Percentiles rank a stretch among this genome's conserved stretches.
phyloP scores from a whole-genome alignment of 2,888 invertebrate species.

The Rhingia campestris region DNA sequence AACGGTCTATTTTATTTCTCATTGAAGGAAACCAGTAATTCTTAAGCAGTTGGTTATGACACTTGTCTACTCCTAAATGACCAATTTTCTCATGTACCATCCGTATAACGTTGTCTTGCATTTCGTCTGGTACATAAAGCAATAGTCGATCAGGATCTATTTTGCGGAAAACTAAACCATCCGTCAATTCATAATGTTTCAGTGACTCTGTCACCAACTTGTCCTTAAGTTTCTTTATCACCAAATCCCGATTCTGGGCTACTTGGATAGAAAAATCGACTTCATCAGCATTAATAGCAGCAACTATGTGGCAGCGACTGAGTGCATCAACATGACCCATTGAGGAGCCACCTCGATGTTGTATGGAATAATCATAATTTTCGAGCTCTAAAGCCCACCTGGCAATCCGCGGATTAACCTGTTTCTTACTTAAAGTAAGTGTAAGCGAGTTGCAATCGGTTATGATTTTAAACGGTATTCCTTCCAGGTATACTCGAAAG shows the following conservation, averaged over 20 bases:
- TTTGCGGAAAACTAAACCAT: too few species aligned
- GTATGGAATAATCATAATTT: slow-evolving; percentile 52
- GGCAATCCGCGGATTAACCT: slow-evolving; percentile 23
- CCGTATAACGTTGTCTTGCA: too few species aligned
- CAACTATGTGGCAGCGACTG: slow-evolving; percentile 23
- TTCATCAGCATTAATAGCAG: slow-evolving; percentile 3
- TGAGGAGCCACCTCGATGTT: slow-evolving; percentile 20
- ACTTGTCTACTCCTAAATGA: too few species aligned
- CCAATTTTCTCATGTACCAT: too few species aligned
- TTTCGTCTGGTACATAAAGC: too few species aligned
- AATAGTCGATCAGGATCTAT: too few species aligned
- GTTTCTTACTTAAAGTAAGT: slow-evolving; percentile 14
- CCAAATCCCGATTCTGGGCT: slow-evolving; percentile 30
- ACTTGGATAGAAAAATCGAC: slow-evolving; percentile 55
- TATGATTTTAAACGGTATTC: slow-evolving; percentile 25
- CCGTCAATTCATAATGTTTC: too few species aligned
- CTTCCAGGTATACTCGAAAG: slow-evolving; percentile 25
- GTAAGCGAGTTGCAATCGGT: slow-evolving; percentile 30
- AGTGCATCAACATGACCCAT: slow-evolving; percentile 54
- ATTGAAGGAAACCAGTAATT: slow-evolving; percentile 62
- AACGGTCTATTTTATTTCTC: slow-evolving; percentile 25
- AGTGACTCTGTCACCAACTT: too few species aligned
- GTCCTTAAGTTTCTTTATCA: too few species aligned
- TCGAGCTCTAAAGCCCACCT: slow-evolving; percentile 3
- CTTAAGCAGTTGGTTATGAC: background rate